A percentile compares a stretch with the other conserved stretches of the same genome.
phyloP scores from a whole-genome alignment of 2,797 vertebrate genomes.

The Spinus pinus region DNA sequence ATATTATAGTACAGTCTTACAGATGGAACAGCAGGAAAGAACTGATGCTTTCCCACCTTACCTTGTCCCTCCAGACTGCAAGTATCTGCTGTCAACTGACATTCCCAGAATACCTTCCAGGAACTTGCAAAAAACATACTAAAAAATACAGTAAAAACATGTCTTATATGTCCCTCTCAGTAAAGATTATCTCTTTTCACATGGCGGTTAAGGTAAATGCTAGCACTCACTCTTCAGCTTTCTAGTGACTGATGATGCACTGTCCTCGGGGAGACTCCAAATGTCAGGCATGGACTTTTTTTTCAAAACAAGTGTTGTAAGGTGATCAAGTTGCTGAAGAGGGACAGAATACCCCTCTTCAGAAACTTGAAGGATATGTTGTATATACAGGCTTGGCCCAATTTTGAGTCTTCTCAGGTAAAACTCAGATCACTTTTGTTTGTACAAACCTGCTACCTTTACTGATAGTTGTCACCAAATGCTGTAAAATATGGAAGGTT shows the following conservation, averaged over 20 bases:
- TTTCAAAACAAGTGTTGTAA: background rate
- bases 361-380: background rate
- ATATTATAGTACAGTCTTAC: background rate
- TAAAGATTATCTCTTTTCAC: background rate
- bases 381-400: background rate
- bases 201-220: background rate
- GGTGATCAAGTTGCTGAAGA: background rate
- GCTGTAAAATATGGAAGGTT: background rate
- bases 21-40: background rate
- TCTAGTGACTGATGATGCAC: background rate
- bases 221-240: background rate
- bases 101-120: fast-evolving
- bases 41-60: background rate
- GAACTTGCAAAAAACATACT: background rate
- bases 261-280: background rate
- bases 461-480: background rate
- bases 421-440: background rate
- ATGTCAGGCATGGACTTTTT: background rate
- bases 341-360: background rate
- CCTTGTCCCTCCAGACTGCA: background rate
- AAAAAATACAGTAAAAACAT: background rate
- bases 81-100: background rate
- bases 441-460: background rate
- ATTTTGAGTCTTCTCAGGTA: background rate
- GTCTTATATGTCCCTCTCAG: background rate